Evolutionary conservation across 2,113 vertebrate species (phyloP).

Genomic region (Azemiops feae): DNA sequence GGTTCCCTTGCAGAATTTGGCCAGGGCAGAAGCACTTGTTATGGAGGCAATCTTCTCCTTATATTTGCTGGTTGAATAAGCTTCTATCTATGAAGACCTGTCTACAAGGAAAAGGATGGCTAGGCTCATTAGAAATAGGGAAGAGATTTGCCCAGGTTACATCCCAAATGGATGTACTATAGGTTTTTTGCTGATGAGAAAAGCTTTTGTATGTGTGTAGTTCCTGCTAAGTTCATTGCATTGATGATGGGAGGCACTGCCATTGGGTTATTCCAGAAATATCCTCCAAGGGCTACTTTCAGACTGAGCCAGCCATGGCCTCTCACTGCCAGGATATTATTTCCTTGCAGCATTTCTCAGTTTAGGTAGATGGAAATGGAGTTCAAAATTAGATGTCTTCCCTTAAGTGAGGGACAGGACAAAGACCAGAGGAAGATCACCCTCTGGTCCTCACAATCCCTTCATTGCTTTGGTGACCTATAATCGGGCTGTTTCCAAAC

Average conservation of each 20-base stretch:
- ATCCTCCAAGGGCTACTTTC: background rate
- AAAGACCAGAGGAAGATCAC: background rate
- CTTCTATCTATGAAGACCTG: background rate
- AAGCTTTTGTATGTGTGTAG: background rate
- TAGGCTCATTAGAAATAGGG: background rate
- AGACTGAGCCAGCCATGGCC: background rate
- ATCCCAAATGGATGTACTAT: background rate
- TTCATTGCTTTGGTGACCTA: background rate
- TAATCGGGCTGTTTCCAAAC: background rate
- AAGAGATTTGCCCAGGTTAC: background rate
- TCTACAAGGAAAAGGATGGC: background rate
- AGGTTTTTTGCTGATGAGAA: background rate
- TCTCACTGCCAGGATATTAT: background rate
- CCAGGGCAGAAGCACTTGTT: background rate
- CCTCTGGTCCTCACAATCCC: background rate
- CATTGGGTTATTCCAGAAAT: background rate
- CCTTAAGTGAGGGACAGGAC: background rate
- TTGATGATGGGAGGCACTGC: background rate
- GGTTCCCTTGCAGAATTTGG: background rate
- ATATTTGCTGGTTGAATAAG: background rate
- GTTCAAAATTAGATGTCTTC: background rate
- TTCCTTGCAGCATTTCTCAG: background rate
- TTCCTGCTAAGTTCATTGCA: background rate
- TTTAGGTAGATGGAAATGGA: background rate
- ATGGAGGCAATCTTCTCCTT: background rate